These are phyloP conservation scores for Plestiodon gilberti DNA, from an alignment of 2,113 vertebrate genomes.

Conservation along the genomic window DNA sequence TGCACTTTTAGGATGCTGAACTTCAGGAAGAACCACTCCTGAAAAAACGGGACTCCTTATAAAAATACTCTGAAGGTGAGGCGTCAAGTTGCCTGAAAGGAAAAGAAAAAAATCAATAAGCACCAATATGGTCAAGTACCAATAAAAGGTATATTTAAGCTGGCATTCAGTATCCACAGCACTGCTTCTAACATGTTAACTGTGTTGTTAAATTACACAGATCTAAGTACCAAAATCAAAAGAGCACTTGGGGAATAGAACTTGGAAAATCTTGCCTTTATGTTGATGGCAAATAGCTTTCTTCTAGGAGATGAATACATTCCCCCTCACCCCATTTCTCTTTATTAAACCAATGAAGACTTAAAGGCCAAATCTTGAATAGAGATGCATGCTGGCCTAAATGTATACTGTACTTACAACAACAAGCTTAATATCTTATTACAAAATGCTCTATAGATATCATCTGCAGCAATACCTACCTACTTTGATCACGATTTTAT, in stretches of 20 bases:
- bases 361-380: background rate
- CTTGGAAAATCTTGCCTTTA: background rate
- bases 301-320: background rate
- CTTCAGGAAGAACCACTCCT: conserved; percentile 62
- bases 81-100: conserved; percentile 65
- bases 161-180: background rate
- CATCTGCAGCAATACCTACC: conserved; percentile 64
- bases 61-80: conserved; percentile 66
- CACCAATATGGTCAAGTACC: conserved; percentile 11
- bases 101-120: conserved; percentile 5
- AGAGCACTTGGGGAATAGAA: background rate
- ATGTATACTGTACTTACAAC: background rate
- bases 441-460: background rate
- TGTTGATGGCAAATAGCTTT: background rate
- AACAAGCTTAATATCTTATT: background rate
- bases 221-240: background rate
- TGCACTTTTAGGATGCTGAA: conserved; percentile 63
- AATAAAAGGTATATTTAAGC: conserved; percentile 1
- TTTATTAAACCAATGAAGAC: background rate
- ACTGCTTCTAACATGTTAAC: background rate
- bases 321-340: background rate
- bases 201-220: background rate
- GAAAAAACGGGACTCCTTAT: conserved; percentile 62
- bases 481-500: conserved; percentile 78
- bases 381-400: background rate